Percentiles rank a stretch among this genome's conserved stretches.
phyloP scores from a whole-genome alignment of 2,888 invertebrate genomes.

The Polymixis flavicincta region DNA sequence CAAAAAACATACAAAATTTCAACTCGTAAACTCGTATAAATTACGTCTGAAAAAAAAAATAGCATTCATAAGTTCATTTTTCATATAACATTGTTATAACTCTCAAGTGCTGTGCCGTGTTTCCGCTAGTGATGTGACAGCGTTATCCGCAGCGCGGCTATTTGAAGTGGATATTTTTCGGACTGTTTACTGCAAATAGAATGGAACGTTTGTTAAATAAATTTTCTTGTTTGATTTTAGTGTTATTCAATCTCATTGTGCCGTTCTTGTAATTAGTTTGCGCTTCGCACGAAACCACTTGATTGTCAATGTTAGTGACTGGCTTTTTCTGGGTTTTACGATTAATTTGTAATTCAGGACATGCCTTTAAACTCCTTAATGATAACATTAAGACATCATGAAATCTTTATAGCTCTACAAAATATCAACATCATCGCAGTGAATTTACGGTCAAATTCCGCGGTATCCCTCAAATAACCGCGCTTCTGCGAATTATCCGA shows the following conservation, averaged over 20 bases:
- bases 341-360: not conserved
- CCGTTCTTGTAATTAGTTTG: not conserved
- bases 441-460: not conserved
- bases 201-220: not conserved
- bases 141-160: conserved; percentile 29
- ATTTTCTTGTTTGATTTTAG: not conserved
- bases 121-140: conserved; percentile 59
- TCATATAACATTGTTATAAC: conserved; percentile 69
- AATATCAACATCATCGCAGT: not conserved
- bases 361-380: not conserved
- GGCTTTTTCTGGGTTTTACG: not conserved
- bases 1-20: conserved; percentile 36
- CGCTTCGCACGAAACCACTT: no score
- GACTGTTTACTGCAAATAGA: not conserved
- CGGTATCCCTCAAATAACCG: not conserved
- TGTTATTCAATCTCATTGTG: not conserved
- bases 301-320: not conserved
- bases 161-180: conserved; percentile 5
- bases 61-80: conserved; percentile 65
- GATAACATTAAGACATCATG: not conserved
- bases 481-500: conserved; percentile 9
- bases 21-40: conserved; percentile 59
- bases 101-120: conserved; percentile 64
- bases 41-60: conserved; percentile 59
- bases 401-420: not conserved